Conservation (phyloP, 2,113 vertebrate genomes). For the Oriolus oriolus region DNA sequence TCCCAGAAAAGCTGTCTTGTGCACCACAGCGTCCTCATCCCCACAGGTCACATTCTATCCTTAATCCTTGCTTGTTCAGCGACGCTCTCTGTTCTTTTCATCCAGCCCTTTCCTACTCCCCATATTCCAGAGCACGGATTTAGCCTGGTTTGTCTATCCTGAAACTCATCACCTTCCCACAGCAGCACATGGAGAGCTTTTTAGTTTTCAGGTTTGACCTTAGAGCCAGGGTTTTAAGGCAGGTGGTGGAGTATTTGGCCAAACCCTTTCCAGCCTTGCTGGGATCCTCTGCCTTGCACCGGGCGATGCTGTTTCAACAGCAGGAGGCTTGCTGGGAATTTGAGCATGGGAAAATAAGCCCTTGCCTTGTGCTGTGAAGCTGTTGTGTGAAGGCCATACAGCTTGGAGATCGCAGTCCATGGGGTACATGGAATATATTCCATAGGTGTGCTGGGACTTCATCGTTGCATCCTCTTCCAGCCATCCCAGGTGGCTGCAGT, state of each 20-base stretch:
- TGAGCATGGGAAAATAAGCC: not conserved
- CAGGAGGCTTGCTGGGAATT: not conserved
- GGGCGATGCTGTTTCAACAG: fast-evolving
- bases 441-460: not conserved
- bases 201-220: not conserved
- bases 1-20: not conserved
- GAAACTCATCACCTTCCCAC: not conserved
- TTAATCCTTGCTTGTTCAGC: not conserved
- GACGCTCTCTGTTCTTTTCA: not conserved
- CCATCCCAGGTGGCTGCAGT: not conserved
- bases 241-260: not conserved
- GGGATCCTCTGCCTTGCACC: not conserved
- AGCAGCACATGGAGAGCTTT: not conserved
- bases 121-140: fast-evolving
- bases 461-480: fast-evolving
- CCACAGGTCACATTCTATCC: not conserved
- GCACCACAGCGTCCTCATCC: not conserved
- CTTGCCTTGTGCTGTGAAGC: not conserved
- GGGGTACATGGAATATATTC: not conserved
- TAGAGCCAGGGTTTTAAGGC: not conserved
- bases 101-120: not conserved
- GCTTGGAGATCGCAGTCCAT: not conserved
- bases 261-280: not conserved
- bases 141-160: not conserved
- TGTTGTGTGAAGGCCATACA: not conserved